Evolutionary conservation across 2,113 vertebrate species (phyloP).

Genomic region (Nasalis larvatus): DNA sequence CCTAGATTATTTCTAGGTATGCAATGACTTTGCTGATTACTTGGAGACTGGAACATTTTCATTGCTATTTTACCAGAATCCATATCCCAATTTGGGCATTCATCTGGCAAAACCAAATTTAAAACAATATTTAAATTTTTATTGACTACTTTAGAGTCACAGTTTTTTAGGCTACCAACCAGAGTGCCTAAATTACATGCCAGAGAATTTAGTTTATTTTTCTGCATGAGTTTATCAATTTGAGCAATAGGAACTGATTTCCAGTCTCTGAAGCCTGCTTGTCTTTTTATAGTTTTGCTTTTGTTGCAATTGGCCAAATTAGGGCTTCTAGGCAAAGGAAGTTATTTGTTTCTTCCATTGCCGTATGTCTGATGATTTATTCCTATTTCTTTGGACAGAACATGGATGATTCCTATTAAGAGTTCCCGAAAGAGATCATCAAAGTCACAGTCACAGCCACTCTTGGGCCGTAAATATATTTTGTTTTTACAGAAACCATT

Average conservation of each 20-base stretch:
- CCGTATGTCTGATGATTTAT: background rate
- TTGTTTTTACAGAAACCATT: background rate
- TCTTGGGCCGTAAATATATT: conserved; percentile 49
- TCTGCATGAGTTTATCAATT: background rate
- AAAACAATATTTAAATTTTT: conserved; percentile 37
- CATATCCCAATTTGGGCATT: background rate
- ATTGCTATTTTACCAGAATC: background rate
- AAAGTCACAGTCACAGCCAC: background rate
- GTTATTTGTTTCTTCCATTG: background rate
- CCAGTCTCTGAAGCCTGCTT: background rate
- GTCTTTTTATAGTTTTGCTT: conserved; percentile 3
- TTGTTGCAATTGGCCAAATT: background rate
- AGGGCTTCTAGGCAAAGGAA: background rate
- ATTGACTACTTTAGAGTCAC: background rate
- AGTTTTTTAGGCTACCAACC: conserved; percentile 1
- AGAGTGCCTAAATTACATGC: conserved; percentile 28
- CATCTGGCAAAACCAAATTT: conserved; percentile 30
- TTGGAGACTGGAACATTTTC: background rate
- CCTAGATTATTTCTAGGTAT: conserved; percentile 26
- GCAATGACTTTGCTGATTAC: background rate
- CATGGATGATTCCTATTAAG: conserved; percentile 30
- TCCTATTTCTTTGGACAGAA: conserved; percentile 25
- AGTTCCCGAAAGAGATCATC: conserved; percentile 36
- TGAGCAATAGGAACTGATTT: background rate
- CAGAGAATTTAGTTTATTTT: conserved; percentile 10